Evolutionary conservation across 2,797 vertebrate species (phyloP).

Genomic region (Typhlichthys eigenmanni): DNA sequence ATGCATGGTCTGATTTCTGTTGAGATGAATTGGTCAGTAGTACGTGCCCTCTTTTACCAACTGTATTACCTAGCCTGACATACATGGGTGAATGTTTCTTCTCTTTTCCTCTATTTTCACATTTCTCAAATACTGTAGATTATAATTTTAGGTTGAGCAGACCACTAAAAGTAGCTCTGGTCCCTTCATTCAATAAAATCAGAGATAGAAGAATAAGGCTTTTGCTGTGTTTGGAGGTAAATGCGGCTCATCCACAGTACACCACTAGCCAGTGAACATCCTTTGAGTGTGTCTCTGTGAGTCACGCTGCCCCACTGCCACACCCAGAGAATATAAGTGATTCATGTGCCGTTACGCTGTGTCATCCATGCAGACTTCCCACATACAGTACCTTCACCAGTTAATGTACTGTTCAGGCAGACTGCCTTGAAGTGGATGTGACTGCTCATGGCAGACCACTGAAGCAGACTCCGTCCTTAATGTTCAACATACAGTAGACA

Average conservation of each 20-base stretch:
- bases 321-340: constrained; percentile 48
- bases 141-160: too few species aligned
- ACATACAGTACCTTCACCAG: constrained; percentile 13
- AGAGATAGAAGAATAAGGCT: neutral
- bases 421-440: neutral
- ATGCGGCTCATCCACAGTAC: neutral
- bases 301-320: neutral
- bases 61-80: too few species aligned
- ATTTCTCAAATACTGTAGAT: too few species aligned
- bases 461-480: too few species aligned
- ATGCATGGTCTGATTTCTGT: neutral
- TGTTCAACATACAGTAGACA: neutral
- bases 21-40: too few species aligned
- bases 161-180: neutral
- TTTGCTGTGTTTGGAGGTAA: neutral
- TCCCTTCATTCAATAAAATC: neutral
- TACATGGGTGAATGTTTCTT: neutral
- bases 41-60: too few species aligned
- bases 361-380: constrained; percentile 4
- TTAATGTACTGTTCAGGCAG: neutral
- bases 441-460: too few species aligned
- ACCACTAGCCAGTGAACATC: constrained; percentile 2
- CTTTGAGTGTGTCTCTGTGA: neutral
- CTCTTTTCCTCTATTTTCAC: neutral
- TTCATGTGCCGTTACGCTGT: constrained; percentile 37